phyloP scores from a whole-genome alignment of 2,797 vertebrate genomes.

The Bovichtus diacanthus region DNA sequence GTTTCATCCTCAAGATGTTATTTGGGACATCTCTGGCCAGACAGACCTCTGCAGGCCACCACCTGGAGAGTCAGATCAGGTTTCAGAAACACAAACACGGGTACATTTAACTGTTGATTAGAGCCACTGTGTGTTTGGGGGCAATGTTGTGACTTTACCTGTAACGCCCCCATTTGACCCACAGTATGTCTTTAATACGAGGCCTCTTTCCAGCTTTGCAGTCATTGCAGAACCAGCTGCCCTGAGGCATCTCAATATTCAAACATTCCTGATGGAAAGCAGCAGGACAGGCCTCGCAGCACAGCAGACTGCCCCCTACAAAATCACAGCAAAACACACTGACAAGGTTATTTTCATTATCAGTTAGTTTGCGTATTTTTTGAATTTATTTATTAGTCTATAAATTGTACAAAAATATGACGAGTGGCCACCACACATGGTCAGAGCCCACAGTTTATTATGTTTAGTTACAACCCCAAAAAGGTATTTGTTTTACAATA shows the following conservation, averaged over 20 bases:
- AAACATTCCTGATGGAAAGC: slow-evolving; percentile 98
- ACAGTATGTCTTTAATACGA: slow-evolving; percentile 97
- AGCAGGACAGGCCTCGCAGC: slow-evolving; percentile 99
- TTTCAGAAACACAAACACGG: slow-evolving; percentile 14
- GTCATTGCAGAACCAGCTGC: slow-evolving; percentile 99
- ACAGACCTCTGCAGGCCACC: slow-evolving; percentile 99
- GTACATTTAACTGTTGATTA: background rate
- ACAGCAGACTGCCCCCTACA: slow-evolving; percentile 96
- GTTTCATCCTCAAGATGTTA: slow-evolving; percentile 95
- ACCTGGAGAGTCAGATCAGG: slow-evolving; percentile 80
- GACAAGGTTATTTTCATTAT: background rate
- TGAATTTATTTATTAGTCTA: background rate
- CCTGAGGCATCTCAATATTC: slow-evolving; percentile 98
- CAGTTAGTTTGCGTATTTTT: too few species aligned
- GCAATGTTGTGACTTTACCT: slow-evolving; percentile 82
- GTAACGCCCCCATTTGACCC: slow-evolving; percentile 98
- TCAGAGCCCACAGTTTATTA: background rate
- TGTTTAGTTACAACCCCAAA: background rate
- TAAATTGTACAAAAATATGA: background rate
- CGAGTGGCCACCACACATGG: background rate
- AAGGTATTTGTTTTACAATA: background rate
- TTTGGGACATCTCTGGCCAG: slow-evolving; percentile 93
- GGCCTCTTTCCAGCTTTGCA: slow-evolving; percentile 98
- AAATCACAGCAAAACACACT: slow-evolving; percentile 22
- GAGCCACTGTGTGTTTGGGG: background rate